These are phyloP conservation scores for Misgurnus mizolepis DNA, from an alignment of 2,113 vertebrate genomes.

Conservation along the genomic window DNA sequence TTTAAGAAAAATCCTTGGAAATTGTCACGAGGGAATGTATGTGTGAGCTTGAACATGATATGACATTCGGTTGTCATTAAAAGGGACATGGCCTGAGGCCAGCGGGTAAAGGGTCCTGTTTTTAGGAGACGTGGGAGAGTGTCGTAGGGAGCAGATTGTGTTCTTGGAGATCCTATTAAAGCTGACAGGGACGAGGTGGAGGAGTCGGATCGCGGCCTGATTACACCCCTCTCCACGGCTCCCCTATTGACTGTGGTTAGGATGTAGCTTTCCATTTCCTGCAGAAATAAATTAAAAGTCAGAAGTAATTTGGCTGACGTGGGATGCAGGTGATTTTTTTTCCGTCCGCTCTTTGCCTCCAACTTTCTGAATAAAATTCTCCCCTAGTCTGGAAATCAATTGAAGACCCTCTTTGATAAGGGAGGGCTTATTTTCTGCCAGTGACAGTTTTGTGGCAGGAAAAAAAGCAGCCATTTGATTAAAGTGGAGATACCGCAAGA, in stretches of 20 bases:
- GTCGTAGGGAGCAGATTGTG: slow-evolving; percentile 86
- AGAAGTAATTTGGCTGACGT: slow-evolving; percentile 99
- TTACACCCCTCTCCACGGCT: slow-evolving; percentile 84
- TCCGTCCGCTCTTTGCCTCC: slow-evolving; percentile 48
- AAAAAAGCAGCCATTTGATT: slow-evolving; percentile 93
- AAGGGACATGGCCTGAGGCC: slow-evolving; percentile 78
- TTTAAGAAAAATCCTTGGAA: background rate
- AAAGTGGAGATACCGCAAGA: slow-evolving; percentile 96
- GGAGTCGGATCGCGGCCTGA: slow-evolving; percentile 86
- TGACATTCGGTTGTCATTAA: slow-evolving; percentile 83
- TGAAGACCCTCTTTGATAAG: slow-evolving; percentile 86
- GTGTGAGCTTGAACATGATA: slow-evolving; percentile 28
- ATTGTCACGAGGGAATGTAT: background rate
- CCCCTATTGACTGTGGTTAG: slow-evolving; percentile 95
- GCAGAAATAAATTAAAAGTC: slow-evolving; percentile 99
- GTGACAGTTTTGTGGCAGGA: slow-evolving; percentile 94
- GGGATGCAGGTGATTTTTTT: slow-evolving; percentile 82
- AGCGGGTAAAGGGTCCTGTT: slow-evolving; percentile 71
- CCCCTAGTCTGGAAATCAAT: slow-evolving; percentile 86
- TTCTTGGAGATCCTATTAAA: slow-evolving; percentile 93
- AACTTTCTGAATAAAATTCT: slow-evolving; percentile 80
- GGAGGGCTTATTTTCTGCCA: slow-evolving; percentile 89
- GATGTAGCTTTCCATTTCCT: slow-evolving; percentile 98
- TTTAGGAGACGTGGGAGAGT: slow-evolving; percentile 78
- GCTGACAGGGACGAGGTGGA: slow-evolving; percentile 88